A percentile compares a stretch with the other conserved stretches of the same genome.
These are phyloP conservation scores for Drosophila infuscata DNA, from an alignment of 2,888 invertebrate species.

Conservation along the genomic window DNA sequence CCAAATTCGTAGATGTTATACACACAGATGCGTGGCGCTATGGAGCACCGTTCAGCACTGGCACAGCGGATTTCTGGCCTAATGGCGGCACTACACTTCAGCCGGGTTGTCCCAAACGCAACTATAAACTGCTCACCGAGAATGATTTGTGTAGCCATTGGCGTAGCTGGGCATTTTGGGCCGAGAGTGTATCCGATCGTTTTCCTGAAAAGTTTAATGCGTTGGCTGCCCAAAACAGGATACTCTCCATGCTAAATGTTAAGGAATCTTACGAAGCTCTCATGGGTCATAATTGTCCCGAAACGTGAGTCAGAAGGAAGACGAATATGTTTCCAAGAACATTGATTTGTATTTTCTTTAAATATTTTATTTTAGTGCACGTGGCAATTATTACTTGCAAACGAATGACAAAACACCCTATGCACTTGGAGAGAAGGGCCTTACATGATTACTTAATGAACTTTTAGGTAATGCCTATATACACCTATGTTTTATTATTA, in stretches of 20 bases:
- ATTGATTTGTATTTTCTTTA: conserved; percentile 1
- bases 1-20: conserved; percentile 88
- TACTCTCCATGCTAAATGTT: conserved; percentile 86
- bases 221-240: conserved; percentile 86
- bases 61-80: conserved; percentile 88
- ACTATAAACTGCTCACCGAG: conserved; percentile 83
- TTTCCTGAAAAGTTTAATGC: conserved; percentile 86
- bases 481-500: conserved; percentile 12
- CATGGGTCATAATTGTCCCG: conserved; percentile 84
- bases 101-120: conserved; percentile 87
- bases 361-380: conserved; percentile 62
- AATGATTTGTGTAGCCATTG: conserved; percentile 87
- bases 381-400: conserved; percentile 84
- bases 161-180: conserved; percentile 88
- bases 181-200: conserved; percentile 86
- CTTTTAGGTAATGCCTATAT: conserved; percentile 60
- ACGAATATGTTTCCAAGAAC: not conserved
- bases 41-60: conserved; percentile 87
- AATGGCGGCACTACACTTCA: conserved; percentile 87
- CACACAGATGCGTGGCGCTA: conserved; percentile 89
- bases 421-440: conserved; percentile 80
- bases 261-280: conserved; percentile 56
- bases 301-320: conserved; percentile 64
- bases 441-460: conserved; percentile 63
- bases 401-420: conserved; percentile 83